Evolutionary conservation across 2,113 vertebrate genomes (phyloP).

Genomic region (Antechinus flavipes): DNA sequence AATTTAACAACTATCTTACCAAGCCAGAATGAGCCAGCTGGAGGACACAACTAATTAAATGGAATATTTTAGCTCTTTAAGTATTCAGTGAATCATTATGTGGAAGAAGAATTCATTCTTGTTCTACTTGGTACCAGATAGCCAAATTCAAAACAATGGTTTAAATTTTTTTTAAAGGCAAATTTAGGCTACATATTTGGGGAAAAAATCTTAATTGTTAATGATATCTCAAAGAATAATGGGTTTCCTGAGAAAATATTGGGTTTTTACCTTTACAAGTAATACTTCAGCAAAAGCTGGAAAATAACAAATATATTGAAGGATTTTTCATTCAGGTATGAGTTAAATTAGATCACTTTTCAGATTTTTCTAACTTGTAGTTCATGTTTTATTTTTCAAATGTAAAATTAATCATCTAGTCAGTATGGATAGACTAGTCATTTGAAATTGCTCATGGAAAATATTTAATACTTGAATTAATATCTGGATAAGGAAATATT

Average conservation of each 20-base stretch:
- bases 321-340: not conserved
- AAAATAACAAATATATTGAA: not conserved
- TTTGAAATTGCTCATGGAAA: not conserved
- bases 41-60: too few species aligned
- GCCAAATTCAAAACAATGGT: not conserved
- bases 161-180: not conserved
- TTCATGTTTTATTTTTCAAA: not conserved
- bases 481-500: not conserved
- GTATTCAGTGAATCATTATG: not conserved
- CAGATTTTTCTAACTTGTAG: not conserved
- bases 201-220: not conserved
- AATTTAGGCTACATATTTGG: not conserved
- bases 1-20: not conserved
- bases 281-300: not conserved
- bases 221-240: not conserved
- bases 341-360: not conserved
- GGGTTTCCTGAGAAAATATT: not conserved
- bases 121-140: not conserved
- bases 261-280: not conserved
- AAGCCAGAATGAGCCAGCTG: not conserved
- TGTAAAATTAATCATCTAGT: not conserved
- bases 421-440: not conserved
- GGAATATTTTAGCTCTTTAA: too few species aligned
- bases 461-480: not conserved
- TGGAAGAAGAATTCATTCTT: not conserved